phyloP scores from a whole-genome alignment of 2,797 vertebrate species.

The Bucorvus abyssinicus region DNA sequence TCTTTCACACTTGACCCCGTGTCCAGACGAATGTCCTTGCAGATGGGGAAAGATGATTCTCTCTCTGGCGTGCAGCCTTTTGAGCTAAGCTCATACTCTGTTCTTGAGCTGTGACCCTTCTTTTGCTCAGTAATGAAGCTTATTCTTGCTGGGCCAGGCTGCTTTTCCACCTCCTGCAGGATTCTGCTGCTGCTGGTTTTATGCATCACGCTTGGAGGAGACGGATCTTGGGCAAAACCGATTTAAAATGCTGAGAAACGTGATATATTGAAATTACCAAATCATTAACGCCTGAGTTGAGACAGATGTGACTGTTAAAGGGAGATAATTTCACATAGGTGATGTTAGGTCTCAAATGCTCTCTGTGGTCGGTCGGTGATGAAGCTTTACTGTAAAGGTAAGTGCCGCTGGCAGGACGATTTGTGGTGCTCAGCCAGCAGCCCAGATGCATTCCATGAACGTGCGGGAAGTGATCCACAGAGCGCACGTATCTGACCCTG shows the following conservation, averaged over 20 bases:
- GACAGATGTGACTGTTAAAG: neutral
- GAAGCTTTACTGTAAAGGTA: neutral
- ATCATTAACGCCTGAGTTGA: neutral
- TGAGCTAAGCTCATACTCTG: neutral
- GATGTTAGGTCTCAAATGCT: neutral
- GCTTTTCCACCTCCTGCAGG: neutral
- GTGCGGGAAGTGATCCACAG: neutral
- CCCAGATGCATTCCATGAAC: neutral
- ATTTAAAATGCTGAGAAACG: neutral
- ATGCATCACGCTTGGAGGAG: neutral
- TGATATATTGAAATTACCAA: neutral
- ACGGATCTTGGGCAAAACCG: neutral
- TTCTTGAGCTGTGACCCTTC: neutral
- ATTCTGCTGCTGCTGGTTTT: neutral
- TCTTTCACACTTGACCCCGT: neutral
- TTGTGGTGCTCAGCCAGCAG: neutral
- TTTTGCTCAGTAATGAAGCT: neutral
- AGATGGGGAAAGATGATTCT: neutral
- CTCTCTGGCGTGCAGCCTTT: neutral
- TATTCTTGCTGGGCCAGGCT: neutral
- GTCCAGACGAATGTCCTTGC: accelerated
- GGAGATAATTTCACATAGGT: neutral
- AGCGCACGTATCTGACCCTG: neutral
- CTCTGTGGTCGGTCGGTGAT: neutral
- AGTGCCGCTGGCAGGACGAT: slow-evolving; percentile 6